Conservation (phyloP, 2,113 vertebrate genomes). For the Gopherus evgoodei region DNA sequence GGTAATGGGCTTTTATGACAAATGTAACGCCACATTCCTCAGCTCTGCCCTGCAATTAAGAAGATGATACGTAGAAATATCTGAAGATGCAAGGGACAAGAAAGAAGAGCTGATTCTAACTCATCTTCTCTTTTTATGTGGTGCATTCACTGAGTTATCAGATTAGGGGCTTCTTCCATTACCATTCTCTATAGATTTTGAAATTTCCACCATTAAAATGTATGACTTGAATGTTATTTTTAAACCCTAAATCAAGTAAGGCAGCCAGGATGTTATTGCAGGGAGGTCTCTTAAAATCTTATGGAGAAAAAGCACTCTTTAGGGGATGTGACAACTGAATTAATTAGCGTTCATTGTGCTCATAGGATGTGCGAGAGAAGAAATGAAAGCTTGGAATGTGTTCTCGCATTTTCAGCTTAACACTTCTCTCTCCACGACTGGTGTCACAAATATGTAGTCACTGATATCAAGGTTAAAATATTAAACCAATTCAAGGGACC, state of each 20-base stretch:
- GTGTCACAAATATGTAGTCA: slow-evolving; percentile 45
- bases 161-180: slow-evolving; percentile 34
- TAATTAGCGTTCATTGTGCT: slow-evolving; percentile 45
- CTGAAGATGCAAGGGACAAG: slow-evolving; percentile 38
- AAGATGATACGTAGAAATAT: slow-evolving; percentile 35
- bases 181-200: slow-evolving; percentile 44
- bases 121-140: not conserved
- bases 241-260: slow-evolving; percentile 13
- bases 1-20: slow-evolving; percentile 50
- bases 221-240: slow-evolving; percentile 63
- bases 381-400: slow-evolving; percentile 42
- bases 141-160: slow-evolving; percentile 35
- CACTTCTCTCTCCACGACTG: slow-evolving; percentile 37
- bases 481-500: not conserved
- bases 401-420: slow-evolving; percentile 50
- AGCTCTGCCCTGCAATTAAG: slow-evolving; percentile 33
- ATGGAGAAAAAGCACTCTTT: slow-evolving; percentile 54
- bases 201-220: slow-evolving; percentile 62
- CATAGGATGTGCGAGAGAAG: not conserved
- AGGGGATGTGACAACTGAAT: slow-evolving; percentile 48
- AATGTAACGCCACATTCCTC: slow-evolving; percentile 19
- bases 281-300: slow-evolving; percentile 48
- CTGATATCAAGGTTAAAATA: not conserved
- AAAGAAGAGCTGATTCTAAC: slow-evolving; percentile 33
- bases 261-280: not conserved